Evolutionary conservation across 2,797 vertebrate species (phyloP).

Genomic region (Epinephelus coioides): DNA sequence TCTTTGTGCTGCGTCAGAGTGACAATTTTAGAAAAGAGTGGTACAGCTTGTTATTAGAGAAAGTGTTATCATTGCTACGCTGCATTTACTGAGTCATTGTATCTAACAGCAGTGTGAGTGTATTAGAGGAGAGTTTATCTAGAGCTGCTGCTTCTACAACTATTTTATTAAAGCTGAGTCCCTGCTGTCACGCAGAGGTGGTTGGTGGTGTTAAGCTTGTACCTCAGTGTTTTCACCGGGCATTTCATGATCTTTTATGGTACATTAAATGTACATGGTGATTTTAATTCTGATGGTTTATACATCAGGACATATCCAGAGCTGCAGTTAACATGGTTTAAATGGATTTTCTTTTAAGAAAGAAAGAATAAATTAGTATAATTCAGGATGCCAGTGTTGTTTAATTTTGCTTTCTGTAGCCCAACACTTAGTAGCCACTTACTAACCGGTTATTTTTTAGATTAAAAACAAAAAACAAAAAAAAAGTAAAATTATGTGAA

Average conservation of each 20-base stretch:
- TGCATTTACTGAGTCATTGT: slow-evolving; percentile 21
- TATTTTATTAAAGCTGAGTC: slow-evolving; percentile 30
- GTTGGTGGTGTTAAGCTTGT: slow-evolving; percentile 8
- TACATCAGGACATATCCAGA: not conserved
- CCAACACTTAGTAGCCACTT: too few relatives aligned
- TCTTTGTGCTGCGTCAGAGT: slow-evolving; percentile 5
- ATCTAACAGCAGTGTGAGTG: slow-evolving; percentile 5
- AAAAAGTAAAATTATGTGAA: too few relatives aligned
- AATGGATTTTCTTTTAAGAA: too few relatives aligned
- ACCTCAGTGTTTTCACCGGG: slow-evolving; percentile 4
- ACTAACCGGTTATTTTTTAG: too few relatives aligned
- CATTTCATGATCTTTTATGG: not conserved
- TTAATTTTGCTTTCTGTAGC: too few relatives aligned
- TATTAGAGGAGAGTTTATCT: slow-evolving; percentile 1
- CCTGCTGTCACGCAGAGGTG: slow-evolving; percentile 20
- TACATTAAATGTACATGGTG: not conserved
- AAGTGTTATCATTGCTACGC: not conserved
- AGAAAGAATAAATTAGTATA: not conserved
- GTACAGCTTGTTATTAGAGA: slow-evolving; percentile 4
- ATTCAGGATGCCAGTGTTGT: too few relatives aligned
- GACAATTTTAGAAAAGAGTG: slow-evolving; percentile 29
- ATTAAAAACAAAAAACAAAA: too few relatives aligned
- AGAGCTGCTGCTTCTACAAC: not conserved
- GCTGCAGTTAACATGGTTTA: not conserved
- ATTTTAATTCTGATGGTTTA: slow-evolving; percentile 1